Percentiles rank a stretch among this genome's conserved stretches.
Evolutionary conservation across 1,140 invertebrate genomes (phyloP).

Genomic region (Pentalonia nigronervosa): DNA sequence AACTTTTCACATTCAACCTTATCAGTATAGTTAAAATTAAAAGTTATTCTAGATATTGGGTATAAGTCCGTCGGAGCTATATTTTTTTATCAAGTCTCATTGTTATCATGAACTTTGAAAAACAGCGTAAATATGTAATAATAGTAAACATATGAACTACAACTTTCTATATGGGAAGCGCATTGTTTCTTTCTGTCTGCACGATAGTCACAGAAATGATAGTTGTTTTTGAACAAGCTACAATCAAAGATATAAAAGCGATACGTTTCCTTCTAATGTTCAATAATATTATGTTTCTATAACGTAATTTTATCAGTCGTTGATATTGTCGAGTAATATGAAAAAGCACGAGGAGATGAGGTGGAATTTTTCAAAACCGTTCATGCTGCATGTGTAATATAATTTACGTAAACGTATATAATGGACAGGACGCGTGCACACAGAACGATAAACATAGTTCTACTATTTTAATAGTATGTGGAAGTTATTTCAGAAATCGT

Average conservation of each 20-base stretch:
- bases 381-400: no score
- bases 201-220: not conserved
- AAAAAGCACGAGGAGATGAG: not conserved
- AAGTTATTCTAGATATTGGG: not conserved
- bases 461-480: no score
- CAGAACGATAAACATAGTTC: no score
- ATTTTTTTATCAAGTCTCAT: not conserved
- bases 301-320: not conserved
- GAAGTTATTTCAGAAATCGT: no score
- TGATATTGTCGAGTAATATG: not conserved
- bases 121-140: not conserved
- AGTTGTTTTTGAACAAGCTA: not conserved
- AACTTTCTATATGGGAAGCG: not conserved
- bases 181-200: not conserved
- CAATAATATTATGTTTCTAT: not conserved
- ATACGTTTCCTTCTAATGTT: not conserved
- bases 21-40: not conserved
- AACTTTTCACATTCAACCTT: not conserved
- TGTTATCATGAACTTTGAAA: not conserved
- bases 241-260: not conserved
- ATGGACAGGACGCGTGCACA: no score
- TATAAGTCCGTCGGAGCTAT: not conserved
- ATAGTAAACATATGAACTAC: not conserved
- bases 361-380: not conserved
- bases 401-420: no score